These are phyloP conservation scores for Pachydiplax longipennis DNA, from an alignment of 2,888 invertebrate species.

Conservation along the genomic window DNA sequence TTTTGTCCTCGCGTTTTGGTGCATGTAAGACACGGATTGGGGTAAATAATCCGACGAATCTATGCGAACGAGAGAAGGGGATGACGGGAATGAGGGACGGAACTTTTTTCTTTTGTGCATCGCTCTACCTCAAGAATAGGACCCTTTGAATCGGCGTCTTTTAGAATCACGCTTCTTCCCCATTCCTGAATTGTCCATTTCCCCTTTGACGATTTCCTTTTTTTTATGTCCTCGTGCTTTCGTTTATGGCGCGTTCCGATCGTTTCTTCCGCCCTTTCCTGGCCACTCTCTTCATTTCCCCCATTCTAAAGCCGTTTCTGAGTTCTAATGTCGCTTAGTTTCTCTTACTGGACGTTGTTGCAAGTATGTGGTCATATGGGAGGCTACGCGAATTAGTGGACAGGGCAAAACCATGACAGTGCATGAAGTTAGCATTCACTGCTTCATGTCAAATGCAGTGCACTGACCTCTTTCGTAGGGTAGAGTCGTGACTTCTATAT, in stretches of 20 bases:
- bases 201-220: not conserved
- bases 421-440: not conserved
- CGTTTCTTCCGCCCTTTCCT: not conserved
- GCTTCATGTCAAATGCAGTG: too few species aligned
- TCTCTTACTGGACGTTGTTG: not conserved
- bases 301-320: not conserved
- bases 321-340: not conserved
- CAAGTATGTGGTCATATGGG: not conserved
- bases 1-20: not conserved
- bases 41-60: constrained; percentile 35
- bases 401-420: not conserved
- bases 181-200: not conserved
- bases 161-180: not conserved
- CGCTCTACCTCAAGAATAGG: not conserved
- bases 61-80: constrained; percentile 6
- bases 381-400: not conserved
- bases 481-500: too few species aligned
- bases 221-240: not conserved
- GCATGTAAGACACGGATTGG: constrained; percentile 22
- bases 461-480: too few species aligned
- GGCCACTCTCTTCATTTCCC: not conserved
- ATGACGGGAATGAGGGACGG: not conserved
- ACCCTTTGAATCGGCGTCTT: not conserved
- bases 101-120: not conserved
- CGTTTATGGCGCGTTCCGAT: not conserved